Base-by-base conservation (phyloP, 2,113 vertebrate genomes). In the Tupaia tana region DNA sequence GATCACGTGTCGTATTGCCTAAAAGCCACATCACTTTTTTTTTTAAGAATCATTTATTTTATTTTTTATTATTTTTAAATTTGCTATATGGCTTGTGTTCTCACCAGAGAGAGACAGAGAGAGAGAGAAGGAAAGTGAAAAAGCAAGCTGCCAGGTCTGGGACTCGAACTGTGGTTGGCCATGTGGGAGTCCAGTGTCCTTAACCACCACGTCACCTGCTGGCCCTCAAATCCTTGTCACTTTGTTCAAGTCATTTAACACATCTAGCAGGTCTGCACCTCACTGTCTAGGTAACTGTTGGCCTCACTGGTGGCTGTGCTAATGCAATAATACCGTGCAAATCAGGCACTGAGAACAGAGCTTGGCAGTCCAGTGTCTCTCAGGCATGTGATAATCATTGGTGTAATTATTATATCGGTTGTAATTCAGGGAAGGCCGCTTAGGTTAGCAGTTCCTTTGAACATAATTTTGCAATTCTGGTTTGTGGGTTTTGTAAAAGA, bases 361-460 rank as follows among this genome's bases (percentile, higher is more conserved):
- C 82, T 56, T 80, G 58, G 66, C 15, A 59, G 27, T 43, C 27
- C 14, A 18, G 1, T 31, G 43, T 78, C 56, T 80, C n/a, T 29
- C 24, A 2, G 61, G 90, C 75, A 8, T 22, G 22, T 59, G 1
- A 13, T 52, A 29, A 58, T 43, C 29, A 25, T 52, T 90, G 13
- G 25, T 58, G 1, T 52, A 73, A 54, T 85, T 91, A 92, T 64
- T 75, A 20, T 91, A 95, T 70, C 58, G 64, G 59, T 82, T 69
- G 61, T 3, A 73, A 13, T 83, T 73, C 25, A 66, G 11, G 71
- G 75, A 91, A 86, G 31, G 34, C 66, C 77, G 81, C 34, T 64
- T 59, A 73, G 66, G 8, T 89, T 89, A 81, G n/a, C 91, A 31
- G 29, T 95, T 71, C 71, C 71, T 90, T 94, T 63, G 89, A 86